Evolutionary conservation across 2,113 vertebrate species (phyloP), one percentile per base, ranked within the genome.

Genomic region (Phasianus colchicus): DNA sequence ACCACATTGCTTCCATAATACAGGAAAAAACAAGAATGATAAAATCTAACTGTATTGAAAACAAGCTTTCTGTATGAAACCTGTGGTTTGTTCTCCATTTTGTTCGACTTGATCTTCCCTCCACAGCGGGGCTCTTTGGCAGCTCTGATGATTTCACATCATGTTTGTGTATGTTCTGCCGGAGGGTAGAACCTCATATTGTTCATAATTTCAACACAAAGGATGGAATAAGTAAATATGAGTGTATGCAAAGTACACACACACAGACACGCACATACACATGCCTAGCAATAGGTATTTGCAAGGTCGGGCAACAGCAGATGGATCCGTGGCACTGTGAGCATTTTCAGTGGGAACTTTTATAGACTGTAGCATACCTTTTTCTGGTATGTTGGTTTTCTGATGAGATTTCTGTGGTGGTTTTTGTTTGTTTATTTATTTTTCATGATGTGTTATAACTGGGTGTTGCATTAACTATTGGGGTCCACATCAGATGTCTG

Each of bases 21-120:
- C 83, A 95, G 86, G 88, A 96, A 97, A 95, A 92, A 96, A 92
- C 72, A 89, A 91, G 40, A 80, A 81, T 86, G 94, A 95, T 96
- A 97, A 96, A 95, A 95, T 96, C 83, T 95, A 63, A 93, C 58
- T 93, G 67, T 67, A 52, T 52, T 85, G 74, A 71, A 14, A 82
- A 92, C 86, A 90, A 95, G 77, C 52, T 55, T 89, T 92, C 87
- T 61, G 32, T 52, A 74, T 61, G 90, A 82, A 92, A 92, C 50
- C 83, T 92, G 83, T 77, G 92, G 95, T 86, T 96, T 96, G 83
- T 67, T 95, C 61, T 94, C 47, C 48, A 17, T 88, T 95, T 92
- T 63, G 27, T 42, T 67, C 86, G 55, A 32, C 83, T 72, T 93
- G 92, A 88, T 86, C 76, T 87, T 80, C 57, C 80, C 86, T 94